Conservation (phyloP, 2,888 invertebrate genomes). For the Fragum sueziense region DNA sequence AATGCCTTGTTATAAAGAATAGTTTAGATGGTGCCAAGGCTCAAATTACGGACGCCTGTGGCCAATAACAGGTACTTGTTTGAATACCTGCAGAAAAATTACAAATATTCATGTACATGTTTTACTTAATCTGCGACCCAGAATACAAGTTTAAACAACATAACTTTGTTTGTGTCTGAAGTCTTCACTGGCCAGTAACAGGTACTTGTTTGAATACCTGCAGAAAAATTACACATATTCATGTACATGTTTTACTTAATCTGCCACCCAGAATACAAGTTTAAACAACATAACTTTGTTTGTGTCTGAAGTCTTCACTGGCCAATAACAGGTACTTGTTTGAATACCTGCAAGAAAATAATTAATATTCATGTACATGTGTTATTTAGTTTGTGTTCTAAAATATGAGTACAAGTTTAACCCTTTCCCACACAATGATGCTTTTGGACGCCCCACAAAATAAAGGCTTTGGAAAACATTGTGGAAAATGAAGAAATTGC, state of each 20-base stretch:
- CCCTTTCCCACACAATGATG: too few relatives aligned
- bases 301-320: slow-evolving; percentile 84
- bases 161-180: slow-evolving; percentile 83
- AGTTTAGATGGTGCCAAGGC: too few relatives aligned
- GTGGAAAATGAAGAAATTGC: slow-evolving; percentile 5
- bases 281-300: slow-evolving; percentile 84
- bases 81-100: neutral
- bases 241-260: slow-evolving; percentile 62
- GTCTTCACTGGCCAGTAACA: slow-evolving; percentile 86
- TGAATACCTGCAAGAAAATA: slow-evolving; percentile 82
- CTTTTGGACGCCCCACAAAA: too few relatives aligned
- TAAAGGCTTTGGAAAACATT: too few relatives aligned
- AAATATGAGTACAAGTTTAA: slow-evolving; percentile 84
- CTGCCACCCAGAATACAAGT: slow-evolving; percentile 86
- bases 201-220: slow-evolving; percentile 84
- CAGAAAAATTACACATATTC: too few relatives aligned
- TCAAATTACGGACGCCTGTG: slow-evolving; percentile 85
- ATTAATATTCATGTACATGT: neutral
- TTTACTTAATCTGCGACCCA: slow-evolving; percentile 85
- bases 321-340: slow-evolving; percentile 85
- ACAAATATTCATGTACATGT: neutral
- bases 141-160: slow-evolving; percentile 85
- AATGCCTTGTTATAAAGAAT: too few relatives aligned
- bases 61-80: too few relatives aligned
- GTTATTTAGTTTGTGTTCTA: slow-evolving; percentile 84